Conservation (phyloP, 2,888 invertebrate species). For the Drosophila macrospina region DNA sequence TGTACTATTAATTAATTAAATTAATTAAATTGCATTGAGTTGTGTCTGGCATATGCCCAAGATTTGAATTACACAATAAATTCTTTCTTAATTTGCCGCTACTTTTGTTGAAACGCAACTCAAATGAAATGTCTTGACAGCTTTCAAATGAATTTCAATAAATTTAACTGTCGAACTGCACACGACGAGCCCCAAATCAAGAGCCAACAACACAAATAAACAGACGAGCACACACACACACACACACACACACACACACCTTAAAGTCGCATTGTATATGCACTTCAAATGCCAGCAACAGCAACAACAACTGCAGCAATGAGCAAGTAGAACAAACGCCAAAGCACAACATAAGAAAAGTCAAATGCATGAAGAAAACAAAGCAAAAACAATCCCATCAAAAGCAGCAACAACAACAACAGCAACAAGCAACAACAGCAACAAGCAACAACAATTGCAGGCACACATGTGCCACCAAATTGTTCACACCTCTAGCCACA, state of each 20-base stretch:
- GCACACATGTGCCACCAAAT: constrained; percentile 76
- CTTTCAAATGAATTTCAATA: constrained; percentile 23
- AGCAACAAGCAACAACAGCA: constrained; percentile 31
- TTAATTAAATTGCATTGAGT: no score
- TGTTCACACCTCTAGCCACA: constrained; percentile 70
- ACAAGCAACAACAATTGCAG: constrained; percentile 37
- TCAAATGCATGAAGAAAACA: constrained; percentile 50
- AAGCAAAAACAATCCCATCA: constrained; percentile 45
- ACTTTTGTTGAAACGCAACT: not conserved
- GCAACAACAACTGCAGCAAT: constrained; percentile 10
- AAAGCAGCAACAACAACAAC: constrained; percentile 33
- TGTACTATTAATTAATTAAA: no score
- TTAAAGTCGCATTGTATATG: constrained; percentile 22
- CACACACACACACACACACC: constrained; percentile 13
- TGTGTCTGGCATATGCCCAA: no score
- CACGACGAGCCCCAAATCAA: not conserved
- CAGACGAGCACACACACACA: not conserved
- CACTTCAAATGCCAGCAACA: constrained; percentile 45
- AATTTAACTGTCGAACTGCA: constrained; percentile 17
- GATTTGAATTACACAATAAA: no score
- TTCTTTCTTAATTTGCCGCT: no score
- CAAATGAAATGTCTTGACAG: not conserved
- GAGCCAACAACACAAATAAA: not conserved
- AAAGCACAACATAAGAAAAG: constrained; percentile 41
- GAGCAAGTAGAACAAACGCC: constrained; percentile 36